Evolutionary conservation across 2,113 vertebrate genomes (phyloP).

Genomic region (Gavialis gangeticus): DNA sequence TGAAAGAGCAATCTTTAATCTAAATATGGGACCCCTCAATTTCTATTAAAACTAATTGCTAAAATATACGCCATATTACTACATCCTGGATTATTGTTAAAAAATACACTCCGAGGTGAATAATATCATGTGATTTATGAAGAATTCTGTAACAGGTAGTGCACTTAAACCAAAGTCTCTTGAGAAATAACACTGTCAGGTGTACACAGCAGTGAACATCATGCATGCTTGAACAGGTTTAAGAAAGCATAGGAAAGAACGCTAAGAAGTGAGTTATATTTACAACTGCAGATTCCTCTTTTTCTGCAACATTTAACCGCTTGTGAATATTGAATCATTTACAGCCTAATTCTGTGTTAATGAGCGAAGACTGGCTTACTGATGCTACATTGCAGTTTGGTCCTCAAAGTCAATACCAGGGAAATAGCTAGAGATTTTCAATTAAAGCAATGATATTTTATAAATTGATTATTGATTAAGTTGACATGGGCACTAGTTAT

Average conservation of each 20-base stretch:
- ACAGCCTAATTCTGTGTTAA: constrained; percentile 34
- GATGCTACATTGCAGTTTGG: background rate
- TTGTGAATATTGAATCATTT: constrained; percentile 31
- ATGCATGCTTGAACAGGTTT: background rate
- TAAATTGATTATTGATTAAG: constrained; percentile 67
- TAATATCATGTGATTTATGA: background rate
- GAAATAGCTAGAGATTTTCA: constrained; percentile 38
- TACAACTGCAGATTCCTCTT: background rate
- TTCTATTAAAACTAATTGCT: background rate
- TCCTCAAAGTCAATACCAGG: constrained; percentile 11
- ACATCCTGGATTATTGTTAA: background rate
- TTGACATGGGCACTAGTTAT: background rate
- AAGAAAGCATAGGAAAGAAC: background rate
- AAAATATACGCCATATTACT: background rate
- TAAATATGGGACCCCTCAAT: background rate
- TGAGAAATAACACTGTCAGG: constrained; percentile 1
- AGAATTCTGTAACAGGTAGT: background rate
- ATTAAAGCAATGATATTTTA: constrained; percentile 55
- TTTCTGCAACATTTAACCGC: background rate
- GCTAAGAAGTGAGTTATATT: background rate
- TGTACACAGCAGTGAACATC: background rate
- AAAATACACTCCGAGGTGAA: background rate
- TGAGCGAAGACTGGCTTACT: constrained; percentile 5
- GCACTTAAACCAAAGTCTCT: background rate
- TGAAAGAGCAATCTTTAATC: background rate